A percentile compares a stretch with the other conserved stretches of the same genome.
phyloP scores from a whole-genome alignment of 2,797 vertebrate genomes.

The Manis javanica region DNA sequence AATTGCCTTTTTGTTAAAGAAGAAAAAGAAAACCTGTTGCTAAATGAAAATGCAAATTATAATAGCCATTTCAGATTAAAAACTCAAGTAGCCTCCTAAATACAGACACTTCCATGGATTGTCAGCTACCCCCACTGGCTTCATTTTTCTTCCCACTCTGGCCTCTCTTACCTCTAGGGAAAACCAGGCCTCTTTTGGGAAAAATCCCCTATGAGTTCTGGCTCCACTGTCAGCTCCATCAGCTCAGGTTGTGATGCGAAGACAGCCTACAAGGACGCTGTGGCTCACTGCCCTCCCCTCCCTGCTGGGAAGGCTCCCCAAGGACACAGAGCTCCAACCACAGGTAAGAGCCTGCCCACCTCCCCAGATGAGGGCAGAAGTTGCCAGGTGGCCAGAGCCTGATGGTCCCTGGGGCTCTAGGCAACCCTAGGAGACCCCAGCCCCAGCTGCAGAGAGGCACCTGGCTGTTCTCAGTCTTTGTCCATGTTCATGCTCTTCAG shows the following conservation, averaged over 20 bases:
- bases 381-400: background rate
- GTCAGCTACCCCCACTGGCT: background rate
- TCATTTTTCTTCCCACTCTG: background rate
- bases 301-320: background rate
- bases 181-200: background rate
- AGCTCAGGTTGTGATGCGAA: background rate
- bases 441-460: background rate
- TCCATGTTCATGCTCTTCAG: background rate
- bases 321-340: no score
- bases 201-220: background rate
- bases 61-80: background rate
- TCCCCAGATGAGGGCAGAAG: no score
- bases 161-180: background rate
- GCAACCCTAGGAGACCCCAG: background rate
- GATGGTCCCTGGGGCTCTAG: background rate
- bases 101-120: background rate
- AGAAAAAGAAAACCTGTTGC: background rate
- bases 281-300: background rate
- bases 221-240: background rate
- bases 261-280: rapidly evolving
- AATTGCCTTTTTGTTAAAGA: background rate
- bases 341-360: background rate
- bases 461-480: background rate
- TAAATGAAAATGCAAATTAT: background rate
- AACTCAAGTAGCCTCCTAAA: background rate